Conservation (phyloP, 2,113 vertebrate species). For the Dipodomys spectabilis region DNA sequence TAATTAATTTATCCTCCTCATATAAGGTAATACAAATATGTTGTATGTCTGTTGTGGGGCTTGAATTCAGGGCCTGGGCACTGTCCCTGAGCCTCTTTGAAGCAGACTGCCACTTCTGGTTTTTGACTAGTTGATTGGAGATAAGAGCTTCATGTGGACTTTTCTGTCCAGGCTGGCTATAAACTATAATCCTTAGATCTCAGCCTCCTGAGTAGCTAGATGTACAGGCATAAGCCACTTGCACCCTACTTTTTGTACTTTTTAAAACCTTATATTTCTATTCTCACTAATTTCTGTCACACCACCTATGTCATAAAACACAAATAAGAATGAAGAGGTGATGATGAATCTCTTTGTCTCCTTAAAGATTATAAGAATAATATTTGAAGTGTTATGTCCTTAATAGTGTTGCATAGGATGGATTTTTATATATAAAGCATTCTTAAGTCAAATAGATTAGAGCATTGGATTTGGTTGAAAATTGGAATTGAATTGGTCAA, state of each 20-base stretch:
- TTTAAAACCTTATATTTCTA: background rate
- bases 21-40: background rate
- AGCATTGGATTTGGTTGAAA: background rate
- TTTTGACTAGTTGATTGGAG: too few species aligned
- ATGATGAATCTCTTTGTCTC: background rate
- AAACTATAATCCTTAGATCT: too few species aligned
- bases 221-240: too few species aligned
- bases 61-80: too few species aligned
- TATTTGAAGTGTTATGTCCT: background rate
- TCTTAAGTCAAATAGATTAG: background rate
- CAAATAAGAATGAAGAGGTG: background rate
- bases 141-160: too few species aligned
- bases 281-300: background rate
- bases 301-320: background rate
- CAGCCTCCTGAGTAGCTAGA: too few species aligned
- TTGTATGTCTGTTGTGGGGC: too few species aligned
- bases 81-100: too few species aligned
- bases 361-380: background rate
- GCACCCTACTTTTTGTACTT: background rate
- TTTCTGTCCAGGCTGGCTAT: too few species aligned
- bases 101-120: too few species aligned
- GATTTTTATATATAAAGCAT: background rate
- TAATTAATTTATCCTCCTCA: background rate
- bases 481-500: background rate
- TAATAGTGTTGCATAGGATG: background rate